Conservation (phyloP, 2,113 vertebrate genomes). For the Neolamprologus tretocephalus region DNA sequence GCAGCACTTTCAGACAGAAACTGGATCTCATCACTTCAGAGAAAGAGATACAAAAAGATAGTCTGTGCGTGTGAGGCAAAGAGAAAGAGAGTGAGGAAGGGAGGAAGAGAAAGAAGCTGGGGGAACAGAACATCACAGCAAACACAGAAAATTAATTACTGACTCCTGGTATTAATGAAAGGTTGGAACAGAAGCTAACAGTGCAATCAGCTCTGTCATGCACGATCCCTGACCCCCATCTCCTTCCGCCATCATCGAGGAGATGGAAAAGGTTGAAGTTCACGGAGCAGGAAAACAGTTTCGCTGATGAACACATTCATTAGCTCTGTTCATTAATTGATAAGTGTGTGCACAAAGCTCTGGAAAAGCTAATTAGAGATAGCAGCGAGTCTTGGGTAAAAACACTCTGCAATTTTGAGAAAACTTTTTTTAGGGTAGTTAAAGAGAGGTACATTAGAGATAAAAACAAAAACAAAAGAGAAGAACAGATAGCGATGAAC, state of each 20-base stretch:
- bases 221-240: constrained; percentile 27
- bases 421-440: background rate
- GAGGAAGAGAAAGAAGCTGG: background rate
- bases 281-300: constrained; percentile 35
- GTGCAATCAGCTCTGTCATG: constrained; percentile 53
- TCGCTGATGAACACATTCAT: constrained; percentile 54
- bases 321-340: constrained; percentile 61
- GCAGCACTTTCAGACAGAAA: background rate
- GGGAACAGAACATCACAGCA: constrained; percentile 54
- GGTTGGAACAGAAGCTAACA: constrained; percentile 53
- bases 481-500: background rate
- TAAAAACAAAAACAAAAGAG: background rate
- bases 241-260: constrained; percentile 2
- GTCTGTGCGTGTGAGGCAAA: background rate
- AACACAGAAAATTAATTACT: constrained; percentile 62
- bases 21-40: constrained; percentile 18
- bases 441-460: background rate
- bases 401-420: background rate
- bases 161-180: constrained; percentile 62
- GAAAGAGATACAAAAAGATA: background rate
- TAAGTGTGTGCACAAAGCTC: constrained; percentile 31
- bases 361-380: constrained; percentile 59
- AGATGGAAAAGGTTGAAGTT: constrained; percentile 57
- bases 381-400: background rate
- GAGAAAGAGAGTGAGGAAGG: background rate